A percentile compares a stretch with the other conserved stretches of the same genome.
Evolutionary conservation across 2,797 vertebrate genomes (phyloP).

Genomic region (Malacoctenus gilli): DNA sequence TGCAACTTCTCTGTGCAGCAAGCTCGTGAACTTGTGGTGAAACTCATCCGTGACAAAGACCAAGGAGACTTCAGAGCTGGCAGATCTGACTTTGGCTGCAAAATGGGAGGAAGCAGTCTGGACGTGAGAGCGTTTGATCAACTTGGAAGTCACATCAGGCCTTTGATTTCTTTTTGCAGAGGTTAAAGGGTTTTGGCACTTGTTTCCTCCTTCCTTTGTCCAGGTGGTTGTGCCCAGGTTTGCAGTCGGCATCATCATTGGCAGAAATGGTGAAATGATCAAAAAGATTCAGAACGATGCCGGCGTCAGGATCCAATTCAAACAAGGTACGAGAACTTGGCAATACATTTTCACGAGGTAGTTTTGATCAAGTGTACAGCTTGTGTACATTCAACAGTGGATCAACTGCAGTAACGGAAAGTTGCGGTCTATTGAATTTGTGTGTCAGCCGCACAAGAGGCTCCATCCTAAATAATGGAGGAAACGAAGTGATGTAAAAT

Average conservation of each 20-base stretch:
- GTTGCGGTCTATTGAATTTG: no score
- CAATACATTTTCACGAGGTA: no score
- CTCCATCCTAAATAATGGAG: no score
- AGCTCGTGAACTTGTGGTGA: constrained; percentile 96
- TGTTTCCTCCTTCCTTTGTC: not conserved
- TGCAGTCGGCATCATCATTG: constrained; percentile 97
- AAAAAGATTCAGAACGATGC: constrained; percentile 99
- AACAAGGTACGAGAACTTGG: constrained; percentile 88
- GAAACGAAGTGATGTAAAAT: no score
- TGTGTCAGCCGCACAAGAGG: no score
- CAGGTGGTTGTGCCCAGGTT: constrained; percentile 96
- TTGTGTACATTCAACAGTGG: no score
- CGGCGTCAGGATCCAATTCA: constrained; percentile 98
- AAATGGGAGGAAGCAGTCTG: constrained; percentile 92
- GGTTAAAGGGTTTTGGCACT: no score
- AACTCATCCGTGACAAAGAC: constrained; percentile 98
- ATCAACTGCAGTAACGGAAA: no score
- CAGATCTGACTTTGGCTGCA: constrained; percentile 91
- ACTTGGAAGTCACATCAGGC: no score
- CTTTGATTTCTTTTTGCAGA: no score
- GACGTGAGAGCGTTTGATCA: constrained; percentile 81
- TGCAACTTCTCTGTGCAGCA: constrained; percentile 83
- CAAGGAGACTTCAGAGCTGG: constrained; percentile 92
- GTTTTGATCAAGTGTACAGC: no score
- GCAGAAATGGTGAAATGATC: constrained; percentile 98